Percentiles rank a stretch among this genome's conserved stretches.
Conservation (phyloP, 2,113 vertebrate genomes). For the Serinus canaria region DNA sequence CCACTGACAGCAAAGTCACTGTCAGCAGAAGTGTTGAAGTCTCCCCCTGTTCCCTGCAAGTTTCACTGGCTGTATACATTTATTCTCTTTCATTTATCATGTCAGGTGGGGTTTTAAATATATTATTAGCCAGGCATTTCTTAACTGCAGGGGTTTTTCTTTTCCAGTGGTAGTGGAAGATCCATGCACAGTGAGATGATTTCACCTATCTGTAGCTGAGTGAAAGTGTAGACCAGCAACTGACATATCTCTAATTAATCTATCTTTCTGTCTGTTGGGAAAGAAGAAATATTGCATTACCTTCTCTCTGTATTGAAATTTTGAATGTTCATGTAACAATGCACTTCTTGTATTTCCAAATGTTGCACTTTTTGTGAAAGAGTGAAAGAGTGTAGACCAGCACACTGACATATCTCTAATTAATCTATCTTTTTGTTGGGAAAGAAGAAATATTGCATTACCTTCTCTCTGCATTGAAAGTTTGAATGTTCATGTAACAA, state of each 20-base stretch:
- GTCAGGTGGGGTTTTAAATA: slow-evolving; percentile 76
- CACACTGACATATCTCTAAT: not conserved
- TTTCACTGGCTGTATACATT: slow-evolving; percentile 73
- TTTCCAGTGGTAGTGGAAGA: slow-evolving; percentile 7
- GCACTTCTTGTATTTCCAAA: no score
- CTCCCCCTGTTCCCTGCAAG: slow-evolving; percentile 61
- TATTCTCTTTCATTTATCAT: slow-evolving; percentile 80
- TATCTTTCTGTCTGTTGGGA: not conserved
- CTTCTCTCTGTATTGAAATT: no score
- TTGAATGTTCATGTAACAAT: no score
- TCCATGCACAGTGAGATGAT: not conserved
- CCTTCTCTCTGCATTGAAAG: no score
- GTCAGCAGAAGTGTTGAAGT: slow-evolving; percentile 73
- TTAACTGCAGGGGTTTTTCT: slow-evolving; percentile 23
- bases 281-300: no score
- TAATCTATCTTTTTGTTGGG: not conserved
- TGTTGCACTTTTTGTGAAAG: no score
- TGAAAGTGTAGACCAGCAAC: not conserved
- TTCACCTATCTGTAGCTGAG: not conserved
- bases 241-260: not conserved
- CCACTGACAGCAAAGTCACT: slow-evolving; percentile 75
- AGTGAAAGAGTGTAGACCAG: not conserved
- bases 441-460: no score
- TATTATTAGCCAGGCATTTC: slow-evolving; percentile 63
- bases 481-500: no score